Evolutionary conservation across 2,888 invertebrate genomes (phyloP), one percentile per base, ranked within the genome.

Genomic region (Branchellion lobata): DNA sequence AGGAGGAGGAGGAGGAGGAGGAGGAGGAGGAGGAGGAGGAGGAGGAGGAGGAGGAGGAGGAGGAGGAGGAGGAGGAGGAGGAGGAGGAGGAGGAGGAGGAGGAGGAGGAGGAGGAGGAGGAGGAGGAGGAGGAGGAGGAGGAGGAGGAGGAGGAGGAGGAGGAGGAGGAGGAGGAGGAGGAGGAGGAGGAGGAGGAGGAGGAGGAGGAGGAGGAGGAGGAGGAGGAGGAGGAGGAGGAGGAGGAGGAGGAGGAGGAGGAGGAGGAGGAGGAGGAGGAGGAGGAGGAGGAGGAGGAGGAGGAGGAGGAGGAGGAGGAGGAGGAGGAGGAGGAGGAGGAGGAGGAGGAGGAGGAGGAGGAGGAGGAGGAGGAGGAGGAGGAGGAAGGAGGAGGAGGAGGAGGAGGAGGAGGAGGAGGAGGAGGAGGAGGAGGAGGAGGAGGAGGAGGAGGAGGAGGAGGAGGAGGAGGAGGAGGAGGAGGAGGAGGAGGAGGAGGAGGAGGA

Each of bases 401-500:
- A 3, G 18, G 29, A 27, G 61, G 1, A 61, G 18, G 0, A 61
- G 8, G 61, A 61, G 61, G 18, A 61, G 11, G 11, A 61, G 18
- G 11, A 8, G 61, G 1, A 57, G 24, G 57, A 57, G 57, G 57
- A 1, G 57, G 57, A 1, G 1, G 57, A 57, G 0, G 1, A 57
- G 57, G 57, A 57, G 57, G 57, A 57, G 57, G 57, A 57, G 24
- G 57, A 57, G 1, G 57, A 1, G 57, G 1, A 57, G 57, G 1
- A 57, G 57, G 57, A 57, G 57, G 57, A 57, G 24, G 57, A 57
- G 57, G 57, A 1, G 57, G 1, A 73, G 18, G 36, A 73, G 36
- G 29, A 34, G n/a, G 33, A n/a, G 11, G 72, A n/a, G 1, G 1
- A 1, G 24, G 36, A 33, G 73, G 73, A 36, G 33, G 36, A 36